A percentile compares a stretch with the other conserved stretches of the same genome.
These are phyloP conservation scores for Gobius niger DNA, from an alignment of 2,113 vertebrate species.

Conservation along the genomic window DNA sequence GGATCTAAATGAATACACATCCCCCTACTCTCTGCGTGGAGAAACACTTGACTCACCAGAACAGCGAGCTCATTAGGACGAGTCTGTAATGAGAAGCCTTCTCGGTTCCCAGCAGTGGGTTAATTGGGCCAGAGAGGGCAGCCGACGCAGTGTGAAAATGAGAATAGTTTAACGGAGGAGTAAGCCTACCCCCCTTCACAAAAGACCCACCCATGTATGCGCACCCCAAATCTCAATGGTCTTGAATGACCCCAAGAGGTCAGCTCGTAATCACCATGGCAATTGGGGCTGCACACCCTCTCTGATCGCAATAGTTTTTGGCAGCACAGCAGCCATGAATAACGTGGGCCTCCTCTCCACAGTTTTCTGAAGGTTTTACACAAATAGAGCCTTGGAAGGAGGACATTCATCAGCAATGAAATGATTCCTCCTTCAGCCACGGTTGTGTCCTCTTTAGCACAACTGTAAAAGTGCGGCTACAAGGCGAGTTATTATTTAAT, in stretches of 20 bases:
- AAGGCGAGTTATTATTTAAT: constrained; percentile 22
- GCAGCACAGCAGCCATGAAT: constrained; percentile 61
- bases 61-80: constrained; percentile 61
- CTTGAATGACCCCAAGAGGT: constrained; percentile 55
- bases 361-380: constrained; percentile 57
- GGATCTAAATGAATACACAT: constrained; percentile 46
- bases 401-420: constrained; percentile 52
- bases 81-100: constrained; percentile 61
- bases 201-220: background rate
- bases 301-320: constrained; percentile 49
- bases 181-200: background rate
- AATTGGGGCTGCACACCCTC: constrained; percentile 49
- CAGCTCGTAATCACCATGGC: constrained; percentile 71
- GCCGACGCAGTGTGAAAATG: constrained; percentile 41
- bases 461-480: constrained; percentile 30
- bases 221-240: constrained; percentile 51
- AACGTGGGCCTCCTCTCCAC: constrained; percentile 53
- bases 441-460: constrained; percentile 16
- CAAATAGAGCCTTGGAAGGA: constrained; percentile 42
- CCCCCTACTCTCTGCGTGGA: constrained; percentile 22
- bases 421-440: constrained; percentile 10
- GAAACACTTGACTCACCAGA: constrained; percentile 46
- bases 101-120: constrained; percentile 65
- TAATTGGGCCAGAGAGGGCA: constrained; percentile 68
- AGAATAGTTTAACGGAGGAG: constrained; percentile 42